Conservation (phyloP, 2,113 vertebrate species). For the Dipodomys stephensi region DNA sequence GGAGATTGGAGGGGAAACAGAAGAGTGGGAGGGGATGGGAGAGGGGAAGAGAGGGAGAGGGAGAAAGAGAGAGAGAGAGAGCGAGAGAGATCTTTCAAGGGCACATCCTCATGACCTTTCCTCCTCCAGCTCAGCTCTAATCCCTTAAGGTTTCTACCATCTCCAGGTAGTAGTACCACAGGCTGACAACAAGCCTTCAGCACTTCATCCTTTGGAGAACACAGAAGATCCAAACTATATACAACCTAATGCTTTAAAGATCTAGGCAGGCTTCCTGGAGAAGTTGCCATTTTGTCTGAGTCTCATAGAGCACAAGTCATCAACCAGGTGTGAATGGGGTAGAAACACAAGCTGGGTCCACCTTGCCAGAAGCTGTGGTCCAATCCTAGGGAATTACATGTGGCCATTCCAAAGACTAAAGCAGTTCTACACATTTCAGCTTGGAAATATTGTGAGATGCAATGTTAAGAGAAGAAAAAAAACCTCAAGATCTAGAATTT, state of each 20-base stretch:
- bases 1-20: too few species aligned
- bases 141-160: too few species aligned
- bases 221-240: not conserved
- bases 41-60: too few species aligned
- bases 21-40: too few species aligned
- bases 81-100: not conserved
- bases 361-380: too few species aligned
- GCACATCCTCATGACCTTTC: not conserved
- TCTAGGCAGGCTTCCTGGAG: not conserved
- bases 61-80: too few species aligned
- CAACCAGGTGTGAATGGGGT: not conserved
- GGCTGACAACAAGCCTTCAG: not conserved
- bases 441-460: not conserved
- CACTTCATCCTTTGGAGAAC: not conserved
- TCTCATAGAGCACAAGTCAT: accelerated
- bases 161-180: not conserved
- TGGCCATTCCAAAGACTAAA: not conserved
- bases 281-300: not conserved
- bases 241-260: not conserved
- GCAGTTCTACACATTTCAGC: too few species aligned
- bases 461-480: not conserved
- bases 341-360: not conserved
- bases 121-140: not conserved
- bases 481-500: not conserved
- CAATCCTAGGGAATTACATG: not conserved